phyloP scores from a whole-genome alignment of 2,888 invertebrate genomes.

The Rhagonycha fulva region DNA sequence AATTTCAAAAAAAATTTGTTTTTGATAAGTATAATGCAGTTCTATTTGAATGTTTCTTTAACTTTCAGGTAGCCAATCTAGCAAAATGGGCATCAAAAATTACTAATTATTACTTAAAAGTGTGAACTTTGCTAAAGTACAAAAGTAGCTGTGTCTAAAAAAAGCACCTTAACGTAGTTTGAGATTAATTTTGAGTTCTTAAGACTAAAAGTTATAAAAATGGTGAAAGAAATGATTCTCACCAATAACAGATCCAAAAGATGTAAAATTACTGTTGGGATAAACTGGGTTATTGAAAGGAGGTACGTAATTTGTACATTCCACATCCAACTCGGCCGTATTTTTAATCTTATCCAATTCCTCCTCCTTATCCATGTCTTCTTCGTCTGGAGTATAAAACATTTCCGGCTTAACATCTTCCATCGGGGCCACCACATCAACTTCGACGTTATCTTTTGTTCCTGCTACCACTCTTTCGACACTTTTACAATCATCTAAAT shows the following conservation, averaged over 20 bases:
- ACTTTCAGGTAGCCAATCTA: too few relatives aligned
- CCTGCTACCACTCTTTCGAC: neutral
- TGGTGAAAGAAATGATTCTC: constrained; percentile 25
- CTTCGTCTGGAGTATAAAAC: constrained; percentile 53
- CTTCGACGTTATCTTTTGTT: neutral
- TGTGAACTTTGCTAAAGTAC: too few relatives aligned
- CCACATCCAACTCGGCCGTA: constrained; percentile 29
- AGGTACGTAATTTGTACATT: constrained; percentile 51
- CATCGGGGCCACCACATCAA: neutral
- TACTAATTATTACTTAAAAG: too few relatives aligned
- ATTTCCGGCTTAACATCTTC: constrained; percentile 37
- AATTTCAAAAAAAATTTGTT: too few relatives aligned
- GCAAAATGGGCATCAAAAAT: too few relatives aligned
- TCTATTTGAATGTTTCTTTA: too few relatives aligned
- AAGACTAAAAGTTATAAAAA: too few relatives aligned
- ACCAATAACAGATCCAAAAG: constrained; percentile 51
- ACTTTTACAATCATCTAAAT: neutral
- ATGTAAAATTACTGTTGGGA: constrained; percentile 52
- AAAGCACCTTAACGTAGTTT: too few relatives aligned
- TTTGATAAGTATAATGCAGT: too few relatives aligned
- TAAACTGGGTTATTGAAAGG: constrained; percentile 56
- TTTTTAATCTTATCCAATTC: constrained; percentile 19
- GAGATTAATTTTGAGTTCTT: too few relatives aligned
- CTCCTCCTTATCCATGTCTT: constrained; percentile 37
- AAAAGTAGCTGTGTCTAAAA: too few relatives aligned